Evolutionary conservation across 1,140 invertebrate species (phyloP).

Genomic region (Phymastichus coffea): DNA sequence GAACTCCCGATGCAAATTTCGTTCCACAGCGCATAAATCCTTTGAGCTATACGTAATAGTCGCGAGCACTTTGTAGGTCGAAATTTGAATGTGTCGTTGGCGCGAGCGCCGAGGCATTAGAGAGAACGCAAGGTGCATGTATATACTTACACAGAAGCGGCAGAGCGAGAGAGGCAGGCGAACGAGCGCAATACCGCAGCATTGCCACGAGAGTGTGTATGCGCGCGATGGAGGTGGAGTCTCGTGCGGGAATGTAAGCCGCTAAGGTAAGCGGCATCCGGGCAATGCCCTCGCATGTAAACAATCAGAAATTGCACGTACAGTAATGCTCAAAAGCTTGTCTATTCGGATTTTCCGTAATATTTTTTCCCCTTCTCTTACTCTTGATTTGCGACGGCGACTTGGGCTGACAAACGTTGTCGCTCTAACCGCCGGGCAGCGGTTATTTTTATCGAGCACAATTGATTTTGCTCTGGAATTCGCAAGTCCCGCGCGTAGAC

Average conservation of each 20-base stretch:
- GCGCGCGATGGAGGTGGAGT: slow-evolving; percentile 34
- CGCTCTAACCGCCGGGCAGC: too few relatives aligned
- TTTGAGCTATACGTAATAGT: background rate
- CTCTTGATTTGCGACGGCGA: too few relatives aligned
- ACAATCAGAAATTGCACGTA: slow-evolving; percentile 49
- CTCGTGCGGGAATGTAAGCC: slow-evolving; percentile 44
- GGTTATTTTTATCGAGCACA: too few relatives aligned
- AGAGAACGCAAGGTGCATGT: slow-evolving; percentile 17
- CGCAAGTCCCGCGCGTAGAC: too few relatives aligned
- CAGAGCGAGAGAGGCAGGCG: too few relatives aligned
- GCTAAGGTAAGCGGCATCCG: slow-evolving; percentile 53
- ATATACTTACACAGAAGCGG: too few relatives aligned
- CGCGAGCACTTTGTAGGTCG: too few relatives aligned
- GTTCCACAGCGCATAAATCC: background rate
- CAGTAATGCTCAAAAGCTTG: background rate
- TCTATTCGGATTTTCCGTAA: background rate
- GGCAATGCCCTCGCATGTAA: slow-evolving; percentile 57
- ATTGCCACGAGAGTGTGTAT: too few relatives aligned
- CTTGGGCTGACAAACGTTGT: too few relatives aligned
- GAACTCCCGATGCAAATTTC: slow-evolving; percentile 19
- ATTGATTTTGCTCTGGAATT: too few relatives aligned
- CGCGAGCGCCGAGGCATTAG: slow-evolving; percentile 1
- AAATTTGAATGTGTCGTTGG: background rate
- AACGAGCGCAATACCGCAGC: slow-evolving; percentile 20
- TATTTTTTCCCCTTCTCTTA: background rate